Percentiles rank a stretch among this genome's conserved stretches.
These are phyloP conservation scores for Micoletzkya japonica DNA, from an alignment of 2,888 invertebrate genomes.

Conservation along the genomic window DNA sequence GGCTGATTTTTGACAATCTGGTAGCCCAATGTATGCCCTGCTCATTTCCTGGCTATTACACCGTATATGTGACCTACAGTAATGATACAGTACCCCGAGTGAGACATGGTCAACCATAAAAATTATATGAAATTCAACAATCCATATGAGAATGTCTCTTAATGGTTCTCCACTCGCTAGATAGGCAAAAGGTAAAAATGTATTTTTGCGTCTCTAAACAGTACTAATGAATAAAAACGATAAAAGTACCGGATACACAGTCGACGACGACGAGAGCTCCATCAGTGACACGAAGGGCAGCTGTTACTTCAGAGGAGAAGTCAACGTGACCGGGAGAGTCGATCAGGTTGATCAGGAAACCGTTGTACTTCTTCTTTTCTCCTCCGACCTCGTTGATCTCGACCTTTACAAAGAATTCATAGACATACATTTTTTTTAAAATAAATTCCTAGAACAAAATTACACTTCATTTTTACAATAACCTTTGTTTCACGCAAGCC, in stretches of 20 bases:
- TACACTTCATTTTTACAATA: not conserved
- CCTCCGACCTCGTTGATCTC: conserved; percentile 48
- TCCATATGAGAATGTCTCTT: not conserved
- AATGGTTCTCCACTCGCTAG: not conserved
- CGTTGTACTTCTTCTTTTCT: conserved; percentile 80
- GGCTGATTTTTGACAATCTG: too few relatives aligned
- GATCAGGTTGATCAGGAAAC: conserved; percentile 99
- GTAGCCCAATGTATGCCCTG: too few relatives aligned
- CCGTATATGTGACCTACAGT: too few relatives aligned
- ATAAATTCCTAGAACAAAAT: not conserved
- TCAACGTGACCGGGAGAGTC: conserved; percentile 99
- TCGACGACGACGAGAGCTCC: conserved; percentile 99
- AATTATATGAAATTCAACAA: conserved; percentile 3
- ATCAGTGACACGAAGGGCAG: conserved; percentile 98
- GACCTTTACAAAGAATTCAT: conserved; percentile 17
- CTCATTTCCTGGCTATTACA: too few relatives aligned
- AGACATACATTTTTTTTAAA: not conserved
- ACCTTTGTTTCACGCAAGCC: not conserved
- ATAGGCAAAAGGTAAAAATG: conserved; percentile 2
- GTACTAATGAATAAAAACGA: too few relatives aligned
- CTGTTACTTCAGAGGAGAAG: conserved; percentile 93
- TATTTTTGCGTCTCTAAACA: not conserved
- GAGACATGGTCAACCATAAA: too few relatives aligned
- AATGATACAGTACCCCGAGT: too few relatives aligned
- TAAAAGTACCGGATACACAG: conserved; percentile 99